Percentiles rank a stretch among this genome's conserved stretches.
phyloP scores from a whole-genome alignment of 2,797 vertebrate genomes.

The Ptychobarbus kaznakovi region DNA sequence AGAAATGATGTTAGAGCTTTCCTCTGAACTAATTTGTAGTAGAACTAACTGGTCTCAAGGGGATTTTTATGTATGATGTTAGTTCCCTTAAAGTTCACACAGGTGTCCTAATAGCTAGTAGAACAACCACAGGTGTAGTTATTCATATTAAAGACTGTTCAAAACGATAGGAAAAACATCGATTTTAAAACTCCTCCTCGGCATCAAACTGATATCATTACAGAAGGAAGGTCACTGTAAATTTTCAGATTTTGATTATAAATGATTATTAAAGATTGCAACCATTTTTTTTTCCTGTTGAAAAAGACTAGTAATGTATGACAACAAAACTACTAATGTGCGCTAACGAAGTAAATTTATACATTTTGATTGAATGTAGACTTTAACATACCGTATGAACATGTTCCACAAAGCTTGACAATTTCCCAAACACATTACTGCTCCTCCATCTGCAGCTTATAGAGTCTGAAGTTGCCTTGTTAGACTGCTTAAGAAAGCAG shows the following conservation, averaged over 20 bases:
- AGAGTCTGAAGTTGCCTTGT: not conserved
- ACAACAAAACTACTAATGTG: not conserved
- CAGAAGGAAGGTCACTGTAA: not conserved
- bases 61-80: slow-evolving; percentile 4
- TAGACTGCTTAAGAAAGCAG: not conserved
- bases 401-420: not conserved
- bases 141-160: not conserved
- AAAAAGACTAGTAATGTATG: not conserved
- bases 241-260: not conserved
- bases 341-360: not conserved
- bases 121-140: not conserved
- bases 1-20: not conserved
- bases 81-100: not conserved
- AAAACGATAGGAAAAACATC: not conserved
- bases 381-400: not conserved
- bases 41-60: not conserved
- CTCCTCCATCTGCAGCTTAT: not conserved
- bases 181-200: too few species aligned
- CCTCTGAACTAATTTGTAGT: not conserved
- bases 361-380: not conserved
- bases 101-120: not conserved
- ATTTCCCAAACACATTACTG: not conserved
- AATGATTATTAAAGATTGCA: not conserved
- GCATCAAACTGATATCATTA: too few species aligned
- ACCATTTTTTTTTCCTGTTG: not conserved